A percentile compares a stretch with the other conserved stretches of the same genome.
These are phyloP conservation scores for Catajapyx aquilonaris DNA, from an alignment of 1,140 invertebrate genomes.

Conservation along the genomic window DNA sequence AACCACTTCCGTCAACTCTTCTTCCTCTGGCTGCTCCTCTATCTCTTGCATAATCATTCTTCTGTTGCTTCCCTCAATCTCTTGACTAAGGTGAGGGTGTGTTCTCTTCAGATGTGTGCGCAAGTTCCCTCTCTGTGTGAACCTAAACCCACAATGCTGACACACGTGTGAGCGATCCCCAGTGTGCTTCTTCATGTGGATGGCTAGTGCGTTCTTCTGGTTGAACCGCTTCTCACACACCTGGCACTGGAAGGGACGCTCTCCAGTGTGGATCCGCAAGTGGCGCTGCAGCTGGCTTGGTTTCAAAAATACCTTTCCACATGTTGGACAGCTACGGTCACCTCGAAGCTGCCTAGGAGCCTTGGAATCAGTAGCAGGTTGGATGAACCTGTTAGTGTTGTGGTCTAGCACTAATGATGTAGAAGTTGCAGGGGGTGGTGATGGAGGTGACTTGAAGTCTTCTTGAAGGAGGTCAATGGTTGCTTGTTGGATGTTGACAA, in stretches of 20 bases:
- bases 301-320: conserved; percentile 21
- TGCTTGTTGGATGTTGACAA: background rate
- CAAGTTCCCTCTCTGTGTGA: conserved; percentile 36
- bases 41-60: too few relatives aligned
- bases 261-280: conserved; percentile 36
- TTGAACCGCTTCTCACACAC: conserved; percentile 36
- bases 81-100: too few relatives aligned
- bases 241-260: conserved; percentile 40
- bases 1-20: too few relatives aligned
- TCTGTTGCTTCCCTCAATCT: too few relatives aligned
- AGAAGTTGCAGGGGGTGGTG: background rate
- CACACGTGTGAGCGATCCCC: conserved; percentile 29
- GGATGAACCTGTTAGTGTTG: conserved; percentile 6
- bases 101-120: conserved; percentile 34
- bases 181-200: conserved; percentile 33
- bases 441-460: background rate
- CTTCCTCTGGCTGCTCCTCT: too few relatives aligned
- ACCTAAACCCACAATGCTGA: conserved; percentile 25
- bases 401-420: conserved; percentile 1
- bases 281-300: conserved; percentile 25
- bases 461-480: background rate
- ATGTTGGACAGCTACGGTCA: too few relatives aligned
- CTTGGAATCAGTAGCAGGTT: background rate
- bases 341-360: conserved; percentile 11
- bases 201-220: conserved; percentile 27